Evolutionary conservation across 1,140 invertebrate species (phyloP).

Genomic region (Seison nebaliae): DNA sequence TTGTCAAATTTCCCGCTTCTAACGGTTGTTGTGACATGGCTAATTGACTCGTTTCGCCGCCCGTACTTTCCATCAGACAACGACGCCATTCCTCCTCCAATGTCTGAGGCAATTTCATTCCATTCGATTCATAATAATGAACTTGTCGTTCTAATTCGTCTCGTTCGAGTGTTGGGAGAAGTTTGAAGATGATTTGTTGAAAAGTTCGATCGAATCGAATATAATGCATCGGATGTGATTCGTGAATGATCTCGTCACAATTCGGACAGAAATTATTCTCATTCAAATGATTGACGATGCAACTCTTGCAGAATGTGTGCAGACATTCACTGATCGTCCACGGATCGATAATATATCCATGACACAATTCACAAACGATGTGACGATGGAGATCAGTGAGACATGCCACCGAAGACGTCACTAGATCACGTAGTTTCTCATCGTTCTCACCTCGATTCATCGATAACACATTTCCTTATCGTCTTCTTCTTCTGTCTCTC

Average conservation of each 20-base stretch:
- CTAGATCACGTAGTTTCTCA: no score
- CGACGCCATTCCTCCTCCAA: constrained; percentile 1
- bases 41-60: neutral
- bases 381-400: constrained; percentile 8
- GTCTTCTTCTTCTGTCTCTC: no score
- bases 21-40: neutral
- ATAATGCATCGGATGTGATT: constrained; percentile 26
- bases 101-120: neutral
- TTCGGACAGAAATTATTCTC: constrained; percentile 21
- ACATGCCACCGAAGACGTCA: no score
- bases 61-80: neutral
- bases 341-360: constrained; percentile 30
- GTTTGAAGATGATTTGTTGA: constrained; percentile 92
- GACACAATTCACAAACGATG: constrained; percentile 27
- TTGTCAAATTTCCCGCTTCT: neutral
- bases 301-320: constrained; percentile 32
- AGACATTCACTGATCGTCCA: constrained; percentile 32
- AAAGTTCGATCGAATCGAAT: constrained; percentile 82
- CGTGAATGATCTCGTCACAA: constrained; percentile 29
- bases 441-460: no score
- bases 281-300: constrained; percentile 29
- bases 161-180: constrained; percentile 22
- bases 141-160: constrained; percentile 6
- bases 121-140: constrained; percentile 6
- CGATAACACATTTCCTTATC: no score